A percentile compares a stretch with the other conserved stretches of the same genome.
Evolutionary conservation across 2,888 invertebrate species (phyloP).

Genomic region (Diabrotica balteata): DNA sequence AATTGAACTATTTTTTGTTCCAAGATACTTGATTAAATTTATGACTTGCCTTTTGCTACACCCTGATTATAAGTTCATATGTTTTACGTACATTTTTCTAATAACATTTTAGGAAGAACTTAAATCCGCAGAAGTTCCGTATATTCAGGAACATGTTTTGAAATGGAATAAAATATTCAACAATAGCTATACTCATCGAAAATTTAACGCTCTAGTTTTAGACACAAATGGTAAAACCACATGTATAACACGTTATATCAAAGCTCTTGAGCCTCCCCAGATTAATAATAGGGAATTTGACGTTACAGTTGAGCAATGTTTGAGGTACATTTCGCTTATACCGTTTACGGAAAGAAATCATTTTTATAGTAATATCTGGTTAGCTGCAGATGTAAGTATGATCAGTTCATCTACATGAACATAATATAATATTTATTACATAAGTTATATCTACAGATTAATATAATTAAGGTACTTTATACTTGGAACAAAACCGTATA

Average conservation of each 20-base stretch:
- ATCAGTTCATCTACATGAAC: slow-evolving; percentile 14
- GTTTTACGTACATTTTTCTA: too few relatives aligned
- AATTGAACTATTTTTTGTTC: too few relatives aligned
- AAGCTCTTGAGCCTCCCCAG: slow-evolving; percentile 61
- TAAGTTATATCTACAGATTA: background rate
- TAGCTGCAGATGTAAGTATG: slow-evolving; percentile 64
- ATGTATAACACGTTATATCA: slow-evolving; percentile 64
- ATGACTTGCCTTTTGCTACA: too few relatives aligned
- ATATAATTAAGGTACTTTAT: too few relatives aligned
- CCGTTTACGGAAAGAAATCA: slow-evolving; percentile 58
- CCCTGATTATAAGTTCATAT: too few relatives aligned
- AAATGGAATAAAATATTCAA: slow-evolving; percentile 63
- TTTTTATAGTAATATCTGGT: slow-evolving; percentile 65
- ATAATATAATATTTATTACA: background rate
- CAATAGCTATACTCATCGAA: slow-evolving; percentile 63
- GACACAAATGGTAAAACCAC: slow-evolving; percentile 65
- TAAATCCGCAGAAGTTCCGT: slow-evolving; percentile 62
- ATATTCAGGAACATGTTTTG: slow-evolving; percentile 63
- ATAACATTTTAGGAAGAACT: slow-evolving; percentile 53
- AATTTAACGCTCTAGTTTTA: slow-evolving; percentile 64
- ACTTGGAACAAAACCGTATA: too few relatives aligned
- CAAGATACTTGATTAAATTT: too few relatives aligned
- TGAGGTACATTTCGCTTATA: slow-evolving; percentile 62
- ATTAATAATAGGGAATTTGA: slow-evolving; percentile 57
- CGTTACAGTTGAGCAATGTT: slow-evolving; percentile 58